phyloP scores from a whole-genome alignment of 1,140 invertebrate genomes.

The Papilio polyxenes region DNA sequence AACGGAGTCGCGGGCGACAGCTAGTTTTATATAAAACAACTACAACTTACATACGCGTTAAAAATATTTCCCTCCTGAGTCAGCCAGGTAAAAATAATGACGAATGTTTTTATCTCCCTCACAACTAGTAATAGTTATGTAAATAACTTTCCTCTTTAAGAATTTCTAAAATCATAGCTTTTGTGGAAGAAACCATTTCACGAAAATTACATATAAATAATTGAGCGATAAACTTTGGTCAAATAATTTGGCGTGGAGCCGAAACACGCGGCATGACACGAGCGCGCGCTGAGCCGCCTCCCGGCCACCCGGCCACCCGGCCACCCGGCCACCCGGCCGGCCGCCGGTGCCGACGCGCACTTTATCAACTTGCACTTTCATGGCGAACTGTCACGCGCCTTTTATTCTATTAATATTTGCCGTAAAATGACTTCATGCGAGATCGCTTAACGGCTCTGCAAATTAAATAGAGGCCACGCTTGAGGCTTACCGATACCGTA shows the following conservation, averaged over 20 bases:
- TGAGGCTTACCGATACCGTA: slow-evolving; percentile 1
- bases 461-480: slow-evolving; percentile 25
- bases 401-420: slow-evolving; percentile 23
- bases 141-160: no score
- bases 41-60: no score
- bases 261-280: neutral
- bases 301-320: no score
- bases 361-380: neutral
- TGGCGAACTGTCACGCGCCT: neutral
- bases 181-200: neutral
- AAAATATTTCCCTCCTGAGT: no score
- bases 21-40: no score
- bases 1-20: no score
- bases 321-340: no score
- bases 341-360: neutral
- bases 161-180: neutral
- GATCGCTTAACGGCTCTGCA: slow-evolving; percentile 8
- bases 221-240: neutral
- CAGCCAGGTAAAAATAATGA: no score
- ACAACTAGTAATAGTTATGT: no score
- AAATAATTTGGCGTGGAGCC: neutral
- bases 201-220: neutral
- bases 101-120: no score
- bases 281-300: no score
- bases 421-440: neutral